Evolutionary conservation across 2,113 vertebrate species (phyloP).

Genomic region (Stegastes partitus): DNA sequence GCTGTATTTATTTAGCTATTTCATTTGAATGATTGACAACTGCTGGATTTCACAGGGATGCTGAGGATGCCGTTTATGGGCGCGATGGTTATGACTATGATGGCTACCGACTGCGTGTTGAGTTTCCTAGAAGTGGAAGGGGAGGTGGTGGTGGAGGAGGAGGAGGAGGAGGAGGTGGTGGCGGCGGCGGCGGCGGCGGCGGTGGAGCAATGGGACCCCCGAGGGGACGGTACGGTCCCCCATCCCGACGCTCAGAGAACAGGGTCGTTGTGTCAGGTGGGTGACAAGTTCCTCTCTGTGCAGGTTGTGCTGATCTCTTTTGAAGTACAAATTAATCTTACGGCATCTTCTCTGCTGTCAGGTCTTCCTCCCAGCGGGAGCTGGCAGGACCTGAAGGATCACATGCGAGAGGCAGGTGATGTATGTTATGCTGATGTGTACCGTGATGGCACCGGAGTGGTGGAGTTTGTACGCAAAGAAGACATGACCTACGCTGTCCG

Average conservation of each 20-base stretch:
- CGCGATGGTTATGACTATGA: constrained; percentile 89
- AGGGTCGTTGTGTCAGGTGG: constrained; percentile 93
- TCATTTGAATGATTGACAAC: neutral
- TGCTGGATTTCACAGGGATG: constrained; percentile 81
- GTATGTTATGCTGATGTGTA: constrained; percentile 91
- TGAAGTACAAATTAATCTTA: neutral
- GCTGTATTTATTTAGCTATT: too few species aligned
- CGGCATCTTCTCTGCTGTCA: constrained; percentile 19
- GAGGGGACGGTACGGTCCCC: constrained; percentile 86
- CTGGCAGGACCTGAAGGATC: constrained; percentile 94
- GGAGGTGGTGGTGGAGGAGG: constrained; percentile 70
- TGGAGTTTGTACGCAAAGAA: constrained; percentile 92
- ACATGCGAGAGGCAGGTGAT: constrained; percentile 89
- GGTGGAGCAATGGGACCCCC: constrained; percentile 74
- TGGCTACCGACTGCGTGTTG: constrained; percentile 91
- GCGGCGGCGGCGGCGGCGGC: constrained; percentile 69
- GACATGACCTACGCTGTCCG: constrained; percentile 89
- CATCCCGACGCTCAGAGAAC: constrained; percentile 91
- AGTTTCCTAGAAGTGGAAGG: constrained; percentile 87
- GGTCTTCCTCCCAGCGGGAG: constrained; percentile 90
- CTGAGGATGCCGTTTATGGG: constrained; percentile 88
- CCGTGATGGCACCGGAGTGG: constrained; percentile 89
- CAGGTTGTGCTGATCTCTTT: neutral
- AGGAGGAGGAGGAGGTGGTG: constrained; percentile 73
- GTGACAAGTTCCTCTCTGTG: neutral